Evolutionary conservation across 2,113 vertebrate species (phyloP), one percentile per base, ranked within the genome.

Genomic region (Grantiella picta): DNA sequence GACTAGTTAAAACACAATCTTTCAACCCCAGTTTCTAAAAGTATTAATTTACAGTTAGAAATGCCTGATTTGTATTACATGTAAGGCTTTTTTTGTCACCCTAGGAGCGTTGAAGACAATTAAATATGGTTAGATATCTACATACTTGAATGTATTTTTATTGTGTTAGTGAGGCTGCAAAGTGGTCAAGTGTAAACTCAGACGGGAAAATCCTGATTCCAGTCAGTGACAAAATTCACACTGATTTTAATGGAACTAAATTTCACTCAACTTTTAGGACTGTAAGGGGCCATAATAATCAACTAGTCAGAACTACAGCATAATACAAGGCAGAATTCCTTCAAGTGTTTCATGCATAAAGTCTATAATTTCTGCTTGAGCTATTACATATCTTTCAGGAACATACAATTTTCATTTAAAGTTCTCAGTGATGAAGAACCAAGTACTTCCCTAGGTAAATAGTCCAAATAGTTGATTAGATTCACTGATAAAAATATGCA

Each of bases 401-500:
- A 24, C 23, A 80, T 22, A 76, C 27, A 90, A 54, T 95, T 89
- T 95, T 92, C 33, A 94, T 95, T 91, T 91, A 63, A 92, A 91
- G 38, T 91, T 91, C 42, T 90, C 38, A 83, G 28, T 88, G 71
- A 95, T 94, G 76, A 92, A 42, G 31, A 88, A 68, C 56, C 42
- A 50, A 94, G 16, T 82, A 59, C 59, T 94, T 90, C 29, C 35
- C 82, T 78, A 49, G 38, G 47, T 93, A 97, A 88, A 89, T 75
- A 94, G 82, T 90, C 72, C 64, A 88, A 86, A 81, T 66, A 90
- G 90, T 77, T 97, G 87, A 94, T 97, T 94, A 77, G 59, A 65
- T 68, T 88, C 90, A 80, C 82, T 86, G 90, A 90, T 93, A 94
- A 95, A 96, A 95, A 90, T 96, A 93, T 38, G n/a, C 92, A 93